Evolutionary conservation across 92 coral and sea anemone genomes (phyloP), one percentile per base, ranked within the genome.

Genomic region (Porites evermanni): DNA sequence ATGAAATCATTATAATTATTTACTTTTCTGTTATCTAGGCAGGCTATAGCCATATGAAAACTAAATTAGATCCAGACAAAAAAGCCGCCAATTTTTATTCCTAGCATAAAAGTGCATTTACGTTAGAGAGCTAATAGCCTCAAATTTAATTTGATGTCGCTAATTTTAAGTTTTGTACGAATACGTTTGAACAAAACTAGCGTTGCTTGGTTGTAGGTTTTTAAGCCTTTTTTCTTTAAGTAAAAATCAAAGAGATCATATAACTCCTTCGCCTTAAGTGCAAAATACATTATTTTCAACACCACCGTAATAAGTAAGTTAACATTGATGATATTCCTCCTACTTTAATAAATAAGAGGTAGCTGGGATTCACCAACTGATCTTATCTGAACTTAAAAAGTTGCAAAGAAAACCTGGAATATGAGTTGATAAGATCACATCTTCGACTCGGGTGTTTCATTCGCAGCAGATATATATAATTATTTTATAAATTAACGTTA

Each of bases 11-110:
- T 1, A 4, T 38, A 38, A 38, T 59, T 59, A 17, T 59, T 59
- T 59, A 59, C 17, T 59, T 59, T 59, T 17, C 64, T 59, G 64
- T 59, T 12, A 59, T 12, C 14, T 12, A 59, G 18, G 17, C 17
- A 59, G 13, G 64, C 17, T 59, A 12, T 17, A 17, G 17, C 14
- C 13, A 16, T 16, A 18, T 7, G 20, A 73, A 73, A 73, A 75
- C 67, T 44, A 76, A 76, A 59, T 26, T 12, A 19, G 6, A 56
- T 63, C 63, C 20, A 26, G 8, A 59, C 23, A 20, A 47, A 23
- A 60, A n/a, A 6, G 24, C 67, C 67, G 80, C 53, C 80, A 76
- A 76, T 76, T 58, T 59, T 64, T 67, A 76, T 61, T 52, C 63
- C 78, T 76, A 23, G 16, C 26, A 47, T 32, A 11, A 17, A 71